Conservation (phyloP, 2,113 vertebrate species). For the Corythoichthys haematopterus region DNA sequence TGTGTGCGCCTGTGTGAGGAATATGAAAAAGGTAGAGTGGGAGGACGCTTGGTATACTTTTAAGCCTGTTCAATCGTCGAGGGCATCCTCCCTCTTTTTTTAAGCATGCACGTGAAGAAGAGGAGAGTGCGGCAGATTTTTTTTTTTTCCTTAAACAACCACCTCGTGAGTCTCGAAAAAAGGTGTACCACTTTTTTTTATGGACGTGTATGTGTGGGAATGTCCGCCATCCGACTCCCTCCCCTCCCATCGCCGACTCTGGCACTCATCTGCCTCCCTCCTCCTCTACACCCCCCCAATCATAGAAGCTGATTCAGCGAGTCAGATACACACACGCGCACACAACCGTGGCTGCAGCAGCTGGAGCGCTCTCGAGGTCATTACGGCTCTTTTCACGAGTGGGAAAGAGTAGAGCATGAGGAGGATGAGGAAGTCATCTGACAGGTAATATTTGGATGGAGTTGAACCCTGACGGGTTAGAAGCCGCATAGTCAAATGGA, state of each 20-base stretch:
- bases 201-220: slow-evolving; percentile 16
- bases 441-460: slow-evolving; percentile 82
- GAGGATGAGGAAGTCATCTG: slow-evolving; percentile 75
- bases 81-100: slow-evolving; percentile 60
- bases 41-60: slow-evolving; percentile 48
- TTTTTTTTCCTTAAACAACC: slow-evolving; percentile 44
- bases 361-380: slow-evolving; percentile 86
- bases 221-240: slow-evolving; percentile 44
- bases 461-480: slow-evolving; percentile 65
- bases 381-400: slow-evolving; percentile 78
- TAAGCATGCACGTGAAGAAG: slow-evolving; percentile 64
- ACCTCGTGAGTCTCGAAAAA: slow-evolving; percentile 72
- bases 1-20: slow-evolving; percentile 42
- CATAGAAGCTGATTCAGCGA: slow-evolving; percentile 90
- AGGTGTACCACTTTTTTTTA: slow-evolving; percentile 71
- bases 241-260: slow-evolving; percentile 47
- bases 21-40: slow-evolving; percentile 52
- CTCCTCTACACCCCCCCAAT: slow-evolving; percentile 61
- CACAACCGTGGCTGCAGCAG: slow-evolving; percentile 84
- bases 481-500: slow-evolving; percentile 55
- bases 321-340: slow-evolving; percentile 76
- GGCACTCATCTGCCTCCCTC: slow-evolving; percentile 41
- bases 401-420: slow-evolving; percentile 68
- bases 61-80: slow-evolving; percentile 53
- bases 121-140: slow-evolving; percentile 70